Conservation (phyloP, 2,888 invertebrate genomes). For the Drosophila suboccidentalis region DNA sequence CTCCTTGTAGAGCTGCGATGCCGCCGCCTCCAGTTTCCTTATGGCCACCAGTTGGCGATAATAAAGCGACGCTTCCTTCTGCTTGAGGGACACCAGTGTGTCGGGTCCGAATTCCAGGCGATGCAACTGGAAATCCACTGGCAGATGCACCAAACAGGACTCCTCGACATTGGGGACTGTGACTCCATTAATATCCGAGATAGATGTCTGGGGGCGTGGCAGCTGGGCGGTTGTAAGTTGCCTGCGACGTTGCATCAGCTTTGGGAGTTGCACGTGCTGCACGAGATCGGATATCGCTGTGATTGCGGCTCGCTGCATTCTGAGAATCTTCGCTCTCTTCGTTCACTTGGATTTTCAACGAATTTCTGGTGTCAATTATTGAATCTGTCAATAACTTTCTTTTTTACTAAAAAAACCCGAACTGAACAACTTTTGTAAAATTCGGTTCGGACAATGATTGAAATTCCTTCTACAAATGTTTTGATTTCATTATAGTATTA, state of each 20-base stretch:
- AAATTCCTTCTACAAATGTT: constrained; percentile 9
- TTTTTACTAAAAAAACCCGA: too few species aligned
- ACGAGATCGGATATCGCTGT: neutral
- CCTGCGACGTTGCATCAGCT: neutral
- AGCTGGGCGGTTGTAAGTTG: constrained; percentile 22
- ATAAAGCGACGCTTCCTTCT: constrained; percentile 92
- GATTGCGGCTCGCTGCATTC: constrained; percentile 2
- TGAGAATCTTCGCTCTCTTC: neutral
- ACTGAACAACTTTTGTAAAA: neutral
- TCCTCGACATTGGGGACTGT: neutral
- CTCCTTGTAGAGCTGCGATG: constrained; percentile 97
- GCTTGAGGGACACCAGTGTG: constrained; percentile 89
- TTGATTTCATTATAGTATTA: constrained; percentile 1
- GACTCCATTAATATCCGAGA: neutral
- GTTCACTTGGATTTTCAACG: neutral
- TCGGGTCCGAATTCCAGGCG: constrained; percentile 93
- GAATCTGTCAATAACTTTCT: neutral
- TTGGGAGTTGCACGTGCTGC: too few species aligned
- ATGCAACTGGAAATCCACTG: constrained; percentile 90
- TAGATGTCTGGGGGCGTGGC: constrained; percentile 28
- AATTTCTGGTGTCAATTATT: constrained; percentile 1
- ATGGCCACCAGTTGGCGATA: constrained; percentile 93
- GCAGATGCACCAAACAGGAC: constrained; percentile 26
- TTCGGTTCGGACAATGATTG: neutral
- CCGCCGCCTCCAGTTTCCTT: constrained; percentile 95